Conservation (phyloP, 2,888 invertebrate genomes). For the Drosophila histrio region DNA sequence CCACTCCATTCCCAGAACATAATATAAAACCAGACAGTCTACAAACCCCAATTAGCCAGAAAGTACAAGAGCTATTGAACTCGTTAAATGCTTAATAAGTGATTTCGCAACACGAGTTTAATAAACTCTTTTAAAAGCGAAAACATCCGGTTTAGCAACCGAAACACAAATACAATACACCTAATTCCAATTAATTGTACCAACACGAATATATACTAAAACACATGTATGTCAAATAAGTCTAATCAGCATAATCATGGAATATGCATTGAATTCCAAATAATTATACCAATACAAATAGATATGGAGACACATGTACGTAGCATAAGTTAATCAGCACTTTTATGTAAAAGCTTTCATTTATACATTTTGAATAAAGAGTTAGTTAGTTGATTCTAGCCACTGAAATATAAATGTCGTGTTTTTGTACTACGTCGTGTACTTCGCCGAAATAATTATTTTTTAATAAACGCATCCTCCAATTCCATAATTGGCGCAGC, state of each 20-base stretch:
- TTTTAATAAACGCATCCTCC: neutral
- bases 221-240: conserved; percentile 2
- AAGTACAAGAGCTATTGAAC: conserved; percentile 20
- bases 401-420: conserved; percentile 2
- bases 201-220: neutral
- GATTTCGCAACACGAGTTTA: conserved; percentile 7
- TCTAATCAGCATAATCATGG: conserved; percentile 12
- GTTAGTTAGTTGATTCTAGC: conserved; percentile 8
- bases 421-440: neutral
- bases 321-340: conserved; percentile 6
- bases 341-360: conserved; percentile 11
- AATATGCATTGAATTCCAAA: conserved; percentile 12
- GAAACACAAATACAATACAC: neutral
- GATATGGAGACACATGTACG: neutral
- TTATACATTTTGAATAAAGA: conserved; percentile 9
- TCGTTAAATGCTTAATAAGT: conserved; percentile 18
- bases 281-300: conserved; percentile 3
- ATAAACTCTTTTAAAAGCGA: conserved; percentile 2
- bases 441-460: conserved; percentile 2
- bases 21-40: conserved; percentile 2
- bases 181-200: conserved; percentile 4
- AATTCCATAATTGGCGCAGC: neutral
- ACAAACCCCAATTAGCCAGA: conserved; percentile 10
- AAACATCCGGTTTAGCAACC: conserved; percentile 7
- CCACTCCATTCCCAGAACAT: conserved; percentile 13